A percentile compares a stretch with the other conserved stretches of the same genome.
Evolutionary conservation across 2,888 invertebrate genomes (phyloP).

Genomic region (Corythucha ciliata): DNA sequence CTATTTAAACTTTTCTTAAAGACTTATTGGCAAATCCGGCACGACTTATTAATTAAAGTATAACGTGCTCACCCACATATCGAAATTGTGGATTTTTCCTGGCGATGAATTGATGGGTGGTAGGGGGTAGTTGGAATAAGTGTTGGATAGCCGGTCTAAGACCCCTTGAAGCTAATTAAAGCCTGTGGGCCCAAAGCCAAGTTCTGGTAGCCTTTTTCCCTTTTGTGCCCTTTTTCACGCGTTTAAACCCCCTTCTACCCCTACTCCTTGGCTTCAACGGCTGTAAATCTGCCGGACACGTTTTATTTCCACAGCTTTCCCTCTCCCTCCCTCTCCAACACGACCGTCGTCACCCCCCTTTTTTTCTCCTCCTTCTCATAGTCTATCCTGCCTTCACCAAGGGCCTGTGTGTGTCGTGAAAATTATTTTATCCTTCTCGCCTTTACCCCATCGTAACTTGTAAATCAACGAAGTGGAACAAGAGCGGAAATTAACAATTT

Average conservation of each 20-base stretch:
- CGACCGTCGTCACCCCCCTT: neutral
- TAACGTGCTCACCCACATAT: too few relatives aligned
- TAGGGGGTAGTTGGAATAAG: too few relatives aligned
- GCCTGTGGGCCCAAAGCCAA: too few relatives aligned
- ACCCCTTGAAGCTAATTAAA: too few relatives aligned
- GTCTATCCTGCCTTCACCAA: neutral
- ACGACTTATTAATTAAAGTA: too few relatives aligned
- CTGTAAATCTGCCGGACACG: slow-evolving; percentile 25
- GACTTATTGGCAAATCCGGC: too few relatives aligned
- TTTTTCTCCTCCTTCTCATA: neutral
- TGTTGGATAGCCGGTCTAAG: too few relatives aligned
- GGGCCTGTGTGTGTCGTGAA: slow-evolving; percentile 8
- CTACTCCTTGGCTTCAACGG: slow-evolving; percentile 5
- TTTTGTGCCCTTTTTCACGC: slow-evolving; percentile 13
- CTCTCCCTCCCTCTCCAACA: slow-evolving; percentile 3
- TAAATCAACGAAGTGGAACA: slow-evolving; percentile 24
- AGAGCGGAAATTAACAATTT: slow-evolving; percentile 31
- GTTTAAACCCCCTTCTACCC: slow-evolving; percentile 12
- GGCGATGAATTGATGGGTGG: too few relatives aligned
- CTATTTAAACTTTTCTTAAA: too few relatives aligned
- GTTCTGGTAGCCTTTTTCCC: neutral
- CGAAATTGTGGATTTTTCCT: too few relatives aligned
- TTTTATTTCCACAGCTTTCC: slow-evolving; percentile 28
- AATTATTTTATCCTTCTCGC: slow-evolving; percentile 15
- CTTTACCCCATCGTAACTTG: slow-evolving; percentile 15